phyloP scores from a whole-genome alignment of 1,140 invertebrate genomes.

The Rhyzopertha dominica region DNA sequence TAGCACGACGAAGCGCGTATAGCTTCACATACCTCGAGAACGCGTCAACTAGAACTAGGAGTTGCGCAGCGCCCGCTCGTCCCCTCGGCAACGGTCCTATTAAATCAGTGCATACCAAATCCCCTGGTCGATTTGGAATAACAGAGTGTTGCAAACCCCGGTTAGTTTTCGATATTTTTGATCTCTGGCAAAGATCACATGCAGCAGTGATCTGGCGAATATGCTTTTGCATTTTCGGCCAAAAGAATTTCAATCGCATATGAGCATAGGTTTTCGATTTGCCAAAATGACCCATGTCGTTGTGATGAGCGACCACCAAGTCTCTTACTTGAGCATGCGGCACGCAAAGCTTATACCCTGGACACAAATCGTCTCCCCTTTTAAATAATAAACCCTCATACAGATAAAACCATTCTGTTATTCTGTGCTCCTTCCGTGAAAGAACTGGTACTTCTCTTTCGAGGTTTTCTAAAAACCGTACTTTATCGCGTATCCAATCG shows the following conservation, averaged over 20 bases:
- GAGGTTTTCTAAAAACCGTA: not conserved
- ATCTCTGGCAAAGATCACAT: slow-evolving; percentile 4
- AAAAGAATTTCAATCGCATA: not conserved
- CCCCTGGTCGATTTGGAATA: not conserved
- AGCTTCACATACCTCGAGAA: not conserved
- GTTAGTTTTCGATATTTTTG: not conserved
- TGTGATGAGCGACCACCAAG: not conserved
- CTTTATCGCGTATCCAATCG: not conserved
- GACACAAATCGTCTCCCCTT: not conserved
- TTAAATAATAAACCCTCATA: slow-evolving; percentile 1
- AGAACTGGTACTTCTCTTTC: not conserved
- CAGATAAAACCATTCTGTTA: slow-evolving; percentile 1
- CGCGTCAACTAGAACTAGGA: slow-evolving; percentile 1
- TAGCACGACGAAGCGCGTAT: slow-evolving; percentile 1
- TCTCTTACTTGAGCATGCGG: not conserved
- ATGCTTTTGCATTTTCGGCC: not conserved
- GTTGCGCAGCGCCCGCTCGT: slow-evolving; percentile 1
- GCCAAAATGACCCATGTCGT: slow-evolving; percentile 4
- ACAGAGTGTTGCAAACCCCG: not conserved
- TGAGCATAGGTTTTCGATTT: not conserved
- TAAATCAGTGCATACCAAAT: slow-evolving; percentile 1
- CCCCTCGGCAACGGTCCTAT: slow-evolving; percentile 3
- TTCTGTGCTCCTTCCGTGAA: not conserved
- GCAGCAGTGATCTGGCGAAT: not conserved
- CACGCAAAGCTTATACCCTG: slow-evolving; percentile 2